Base-by-base conservation (phyloP, 2,113 vertebrate species). In the Eulacestoma nigropectus region DNA sequence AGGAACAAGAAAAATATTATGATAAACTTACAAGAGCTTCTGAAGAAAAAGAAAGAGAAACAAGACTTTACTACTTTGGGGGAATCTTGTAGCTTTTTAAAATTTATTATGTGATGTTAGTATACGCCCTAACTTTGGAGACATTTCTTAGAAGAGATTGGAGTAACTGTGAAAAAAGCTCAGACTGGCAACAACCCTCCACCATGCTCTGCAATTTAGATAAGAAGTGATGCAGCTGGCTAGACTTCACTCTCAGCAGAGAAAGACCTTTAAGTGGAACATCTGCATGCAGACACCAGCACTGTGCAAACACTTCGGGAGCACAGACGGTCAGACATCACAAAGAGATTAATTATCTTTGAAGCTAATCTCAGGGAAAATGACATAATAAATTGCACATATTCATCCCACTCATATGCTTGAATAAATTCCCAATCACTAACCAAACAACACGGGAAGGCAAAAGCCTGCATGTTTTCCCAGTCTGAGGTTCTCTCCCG, bases 271-370 rank as follows among this genome's bases (percentile, higher is more conserved):
- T 88, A 92, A 92, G 72, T 88, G 68, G 75, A 94, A 94, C 72
- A 93, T 93, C 85, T 90, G 90, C 68, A 95, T 86, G 82, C 85
- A 65, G 37, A 69, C 16, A 7, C 67, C 77, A 86, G 74, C 81
- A 29, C 84, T 47, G 44, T 13, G 47, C 37, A 81, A 89, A 90
- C 59, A 55, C 59, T 94, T 59, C 32, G 86, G 42, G 46, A 92
- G 39, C 83, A 63, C 62, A 80, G 67, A 69, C 37, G 47, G 75
- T 69, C 90, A 92, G 46, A 57, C 79, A 74, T 55, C 59, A 68
- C 85, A 83, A 22, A 65, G 70, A 88, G 62, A 90, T 75, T 93
- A 72, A 95, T 87, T 89, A 95, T 52, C 4, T 0, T 17, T 77
- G 59, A 86, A 94, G 77, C 46, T 77, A 37, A 90, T 73, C 88